Percentiles rank a stretch among this genome's conserved stretches.
These are phyloP conservation scores for Actinernus sp. DNA, from an alignment of 92 coral and sea anemone species.

Conservation along the genomic window DNA sequence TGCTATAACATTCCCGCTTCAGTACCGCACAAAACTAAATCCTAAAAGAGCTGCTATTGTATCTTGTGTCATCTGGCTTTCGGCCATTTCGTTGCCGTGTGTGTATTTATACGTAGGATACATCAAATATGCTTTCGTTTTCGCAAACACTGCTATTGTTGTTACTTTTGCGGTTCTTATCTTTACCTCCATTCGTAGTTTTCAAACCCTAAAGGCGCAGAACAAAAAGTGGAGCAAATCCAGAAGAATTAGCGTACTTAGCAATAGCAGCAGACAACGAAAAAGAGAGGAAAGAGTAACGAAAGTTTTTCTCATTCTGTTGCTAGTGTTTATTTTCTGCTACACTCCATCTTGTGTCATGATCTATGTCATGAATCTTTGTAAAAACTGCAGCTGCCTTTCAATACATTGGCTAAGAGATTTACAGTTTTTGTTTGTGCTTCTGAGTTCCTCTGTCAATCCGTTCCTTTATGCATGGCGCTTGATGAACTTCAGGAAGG, in stretches of 20 bases:
- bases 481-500: not conserved
- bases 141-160: constrained; percentile 69
- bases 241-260: no score
- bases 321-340: not conserved
- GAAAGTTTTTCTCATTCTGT: not conserved
- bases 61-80: constrained; percentile 62
- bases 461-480: not conserved
- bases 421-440: not conserved
- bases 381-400: not conserved
- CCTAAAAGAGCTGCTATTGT: constrained; percentile 43
- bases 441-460: not conserved
- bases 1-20: constrained; percentile 68
- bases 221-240: no score
- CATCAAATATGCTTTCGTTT: constrained; percentile 67
- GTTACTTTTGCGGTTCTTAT: constrained; percentile 56
- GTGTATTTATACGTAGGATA: constrained; percentile 69
- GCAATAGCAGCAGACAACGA: no score
- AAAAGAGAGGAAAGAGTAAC: not conserved
- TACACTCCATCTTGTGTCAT: not conserved
- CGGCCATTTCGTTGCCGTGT: constrained; percentile 50
- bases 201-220: no score
- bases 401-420: not conserved
- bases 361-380: not conserved
- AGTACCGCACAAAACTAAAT: constrained; percentile 58
- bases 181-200: no score